Conservation (phyloP, 2,888 invertebrate genomes). For the Campoplex nolae region DNA sequence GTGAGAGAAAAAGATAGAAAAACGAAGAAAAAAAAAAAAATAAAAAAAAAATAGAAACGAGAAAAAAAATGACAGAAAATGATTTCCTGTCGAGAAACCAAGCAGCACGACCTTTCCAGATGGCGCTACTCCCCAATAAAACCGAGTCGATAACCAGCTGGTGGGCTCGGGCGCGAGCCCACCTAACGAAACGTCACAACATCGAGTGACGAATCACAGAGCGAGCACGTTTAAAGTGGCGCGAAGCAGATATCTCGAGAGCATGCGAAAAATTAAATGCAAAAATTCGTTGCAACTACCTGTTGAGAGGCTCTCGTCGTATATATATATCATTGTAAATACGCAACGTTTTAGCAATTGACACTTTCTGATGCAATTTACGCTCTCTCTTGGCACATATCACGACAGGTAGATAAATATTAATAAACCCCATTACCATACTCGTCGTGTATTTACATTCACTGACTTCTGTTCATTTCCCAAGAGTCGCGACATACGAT, state of each 20-base stretch:
- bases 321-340: not conserved
- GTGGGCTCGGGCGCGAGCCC: not conserved
- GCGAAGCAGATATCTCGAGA: not conserved
- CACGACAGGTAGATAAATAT: not conserved
- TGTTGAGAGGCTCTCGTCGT: slow-evolving; percentile 44
- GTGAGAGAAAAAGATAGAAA: not conserved
- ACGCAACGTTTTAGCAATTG: slow-evolving; percentile 6
- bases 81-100: not conserved
- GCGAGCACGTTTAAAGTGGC: slow-evolving; percentile 14
- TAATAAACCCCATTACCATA: slow-evolving; percentile 20
- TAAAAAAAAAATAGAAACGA: not conserved
- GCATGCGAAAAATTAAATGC: slow-evolving; percentile 17
- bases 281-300: slow-evolving; percentile 49
- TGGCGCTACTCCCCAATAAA: slow-evolving; percentile 12
- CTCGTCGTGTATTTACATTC: slow-evolving; percentile 1
- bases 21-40: no score
- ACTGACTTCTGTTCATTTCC: not conserved
- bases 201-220: not conserved
- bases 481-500: not conserved
- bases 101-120: not conserved
- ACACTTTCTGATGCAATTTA: slow-evolving; percentile 52
- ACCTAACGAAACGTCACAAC: slow-evolving; percentile 32
- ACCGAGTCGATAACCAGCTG: slow-evolving; percentile 28
- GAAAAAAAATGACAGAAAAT: not conserved
- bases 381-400: slow-evolving; percentile 38